A percentile compares a stretch with the other conserved stretches of the same genome.
phyloP scores from a whole-genome alignment of 2,888 invertebrate genomes.

The Conops quadrifasciatus region DNA sequence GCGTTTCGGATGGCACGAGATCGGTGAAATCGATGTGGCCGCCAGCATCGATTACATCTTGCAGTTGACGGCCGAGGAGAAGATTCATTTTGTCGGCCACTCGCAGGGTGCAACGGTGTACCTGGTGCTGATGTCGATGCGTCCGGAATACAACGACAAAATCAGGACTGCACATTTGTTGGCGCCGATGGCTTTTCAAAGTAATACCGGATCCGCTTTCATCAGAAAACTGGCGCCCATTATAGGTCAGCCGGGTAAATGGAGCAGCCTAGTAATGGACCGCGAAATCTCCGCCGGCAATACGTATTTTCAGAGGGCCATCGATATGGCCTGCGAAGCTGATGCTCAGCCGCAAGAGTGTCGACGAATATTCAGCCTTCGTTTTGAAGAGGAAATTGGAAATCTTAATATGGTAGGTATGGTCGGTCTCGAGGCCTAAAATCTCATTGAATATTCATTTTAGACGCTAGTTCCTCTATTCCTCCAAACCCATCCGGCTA shows the following conservation, averaged over 20 bases:
- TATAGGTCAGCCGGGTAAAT: slow-evolving; percentile 31
- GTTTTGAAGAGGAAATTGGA: not conserved
- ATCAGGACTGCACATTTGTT: too few species aligned
- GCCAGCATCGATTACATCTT: slow-evolving; percentile 51
- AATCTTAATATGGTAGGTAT: slow-evolving; percentile 36
- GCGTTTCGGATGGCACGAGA: slow-evolving; percentile 82
- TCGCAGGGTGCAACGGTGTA: slow-evolving; percentile 49
- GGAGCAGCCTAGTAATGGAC: slow-evolving; percentile 20
- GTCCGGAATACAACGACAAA: slow-evolving; percentile 46
- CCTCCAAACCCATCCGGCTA: too few species aligned
- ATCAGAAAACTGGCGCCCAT: slow-evolving; percentile 45
- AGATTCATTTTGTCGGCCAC: too few species aligned
- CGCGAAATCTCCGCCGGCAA: slow-evolving; percentile 23
- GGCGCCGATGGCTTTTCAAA: slow-evolving; percentile 60
- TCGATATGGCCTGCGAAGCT: slow-evolving; percentile 22
- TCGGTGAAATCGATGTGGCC: slow-evolving; percentile 71
- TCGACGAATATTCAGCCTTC: slow-evolving; percentile 12
- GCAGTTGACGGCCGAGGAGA: slow-evolving; percentile 38
- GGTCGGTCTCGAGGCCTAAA: too few species aligned
- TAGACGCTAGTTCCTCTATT: too few species aligned
- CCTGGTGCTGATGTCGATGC: slow-evolving; percentile 44
- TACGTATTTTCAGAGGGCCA: slow-evolving; percentile 11
- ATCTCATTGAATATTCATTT: too few species aligned
- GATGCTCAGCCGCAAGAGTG: slow-evolving; percentile 32
- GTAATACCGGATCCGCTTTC: slow-evolving; percentile 58